A percentile compares a stretch with the other conserved stretches of the same genome.
These are phyloP conservation scores for Hyperoplus immaculatus DNA, from an alignment of 2,797 vertebrate species.

Conservation along the genomic window DNA sequence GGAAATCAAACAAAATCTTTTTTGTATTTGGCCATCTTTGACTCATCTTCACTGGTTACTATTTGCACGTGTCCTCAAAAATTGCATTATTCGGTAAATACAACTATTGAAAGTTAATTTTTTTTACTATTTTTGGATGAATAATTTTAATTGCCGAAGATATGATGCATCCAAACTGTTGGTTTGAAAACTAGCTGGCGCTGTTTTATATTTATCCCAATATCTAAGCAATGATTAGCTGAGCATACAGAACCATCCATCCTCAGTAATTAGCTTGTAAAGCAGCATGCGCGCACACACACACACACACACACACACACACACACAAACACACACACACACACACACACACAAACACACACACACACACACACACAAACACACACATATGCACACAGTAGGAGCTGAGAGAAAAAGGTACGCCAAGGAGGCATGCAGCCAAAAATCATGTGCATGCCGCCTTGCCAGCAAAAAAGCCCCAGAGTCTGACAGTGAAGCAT, in stretches of 20 bases:
- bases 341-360: slow-evolving; percentile 21
- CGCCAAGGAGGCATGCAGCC: slow-evolving; percentile 63
- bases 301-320: slow-evolving; percentile 18
- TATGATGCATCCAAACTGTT: too few species aligned
- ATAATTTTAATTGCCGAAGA: too few species aligned
- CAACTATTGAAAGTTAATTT: too few species aligned
- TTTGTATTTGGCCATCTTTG: too few species aligned
- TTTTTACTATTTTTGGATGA: too few species aligned
- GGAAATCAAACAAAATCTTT: too few species aligned
- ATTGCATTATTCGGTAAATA: too few species aligned
- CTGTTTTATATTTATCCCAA: slow-evolving; percentile 36
- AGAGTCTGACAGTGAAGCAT: slow-evolving; percentile 44
- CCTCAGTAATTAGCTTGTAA: slow-evolving; percentile 31
- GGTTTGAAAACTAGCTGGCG: slow-evolving; percentile 5
- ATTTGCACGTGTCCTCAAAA: too few species aligned
- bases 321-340: slow-evolving; percentile 27
- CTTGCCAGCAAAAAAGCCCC: slow-evolving; percentile 54
- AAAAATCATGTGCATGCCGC: slow-evolving; percentile 42
- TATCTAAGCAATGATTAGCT: slow-evolving; percentile 46
- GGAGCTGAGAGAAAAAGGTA: slow-evolving; percentile 39
- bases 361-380: slow-evolving; percentile 30
- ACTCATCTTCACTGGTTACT: too few species aligned
- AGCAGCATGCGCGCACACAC: slow-evolving; percentile 8
- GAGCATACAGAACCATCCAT: slow-evolving; percentile 46
- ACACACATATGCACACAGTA: slow-evolving; percentile 24